Percentiles rank a stretch among this genome's conserved stretches.
Conservation (phyloP, 2,797 vertebrate genomes). For the Psittacula echo region DNA sequence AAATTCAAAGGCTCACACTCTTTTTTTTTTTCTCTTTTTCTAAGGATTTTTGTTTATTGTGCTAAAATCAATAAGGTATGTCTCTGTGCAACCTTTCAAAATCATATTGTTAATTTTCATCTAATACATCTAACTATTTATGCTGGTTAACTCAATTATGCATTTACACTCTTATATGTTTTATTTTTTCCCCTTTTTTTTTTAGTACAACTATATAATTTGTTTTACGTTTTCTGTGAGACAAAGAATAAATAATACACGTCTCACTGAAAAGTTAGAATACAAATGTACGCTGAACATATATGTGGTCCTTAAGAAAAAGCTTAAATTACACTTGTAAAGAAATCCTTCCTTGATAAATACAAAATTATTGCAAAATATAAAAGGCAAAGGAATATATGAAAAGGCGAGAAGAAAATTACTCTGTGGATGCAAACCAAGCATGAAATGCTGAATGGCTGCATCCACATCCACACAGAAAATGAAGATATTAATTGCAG, state of each 20-base stretch:
- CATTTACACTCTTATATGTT: fast-evolving
- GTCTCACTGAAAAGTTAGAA: background rate
- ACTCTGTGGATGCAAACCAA: background rate
- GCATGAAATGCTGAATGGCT: background rate
- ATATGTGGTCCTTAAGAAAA: background rate
- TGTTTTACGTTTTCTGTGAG: background rate
- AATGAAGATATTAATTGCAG: slow-evolving; percentile 47
- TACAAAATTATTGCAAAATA: background rate
- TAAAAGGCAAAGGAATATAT: background rate
- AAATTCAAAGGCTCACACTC: background rate
- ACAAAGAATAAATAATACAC: background rate
- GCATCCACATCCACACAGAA: background rate
- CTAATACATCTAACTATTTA: background rate
- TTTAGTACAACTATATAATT: background rate
- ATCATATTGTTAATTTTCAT: background rate
- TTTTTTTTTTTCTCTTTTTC: background rate
- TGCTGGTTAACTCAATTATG: background rate
- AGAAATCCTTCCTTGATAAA: background rate
- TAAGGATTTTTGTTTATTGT: background rate
- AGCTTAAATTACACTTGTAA: background rate
- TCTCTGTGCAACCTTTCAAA: background rate
- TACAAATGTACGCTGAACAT: background rate
- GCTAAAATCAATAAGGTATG: background rate
- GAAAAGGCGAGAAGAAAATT: slow-evolving; percentile 35
- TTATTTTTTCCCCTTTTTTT: background rate